Evolutionary conservation across 2,888 invertebrate genomes (phyloP), one percentile per base, ranked within the genome.

Genomic region (Panopea generosa): DNA sequence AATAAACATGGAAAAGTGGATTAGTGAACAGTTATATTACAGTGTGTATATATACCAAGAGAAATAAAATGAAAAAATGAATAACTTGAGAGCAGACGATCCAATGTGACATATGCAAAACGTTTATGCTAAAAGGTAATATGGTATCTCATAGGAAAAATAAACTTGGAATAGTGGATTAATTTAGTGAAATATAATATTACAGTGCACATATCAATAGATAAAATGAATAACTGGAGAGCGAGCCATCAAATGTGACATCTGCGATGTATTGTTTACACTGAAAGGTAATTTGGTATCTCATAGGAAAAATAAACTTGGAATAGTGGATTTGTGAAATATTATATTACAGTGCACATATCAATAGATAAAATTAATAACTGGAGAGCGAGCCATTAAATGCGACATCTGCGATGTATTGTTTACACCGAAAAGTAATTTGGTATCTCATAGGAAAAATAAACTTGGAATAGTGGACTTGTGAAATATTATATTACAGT

Each of bases 81-180:
- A 7, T 40, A 16, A 59, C 59, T 3, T 40, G 59, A 18, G 43
- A 40, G 14, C 43, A n/a, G 7, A 7, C 59, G n/a, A 43, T 59
- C 22, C 2, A 18, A 38, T 59, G 59, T 43, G 40, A 40, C 20
- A 40, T 38, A 7, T 59, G 59, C 24, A 24, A 40, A 9, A 20
- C n/a, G 16, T 59, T 59, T 22, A 59, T 22, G 2, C 18, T 59
- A n/a, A 59, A 59, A 22, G 59, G 59, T 22, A 59, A 59, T 43
- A 59, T 59, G 59, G 59, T 59, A 43, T 20, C 59, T 1, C 59
- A 59, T 45, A 22, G 16, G 43, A 40, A 24, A 11, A 20, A 26
- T 20, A 59, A 59, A 45, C 59, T 43, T 45, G 26, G 45, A 18
- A n/a, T 45, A 9, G 16, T 33, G 6, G 33, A 33, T 7, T 33